Evolutionary conservation across 2,888 invertebrate species (phyloP).

Genomic region (Liopterus haemorrhoidalis): DNA sequence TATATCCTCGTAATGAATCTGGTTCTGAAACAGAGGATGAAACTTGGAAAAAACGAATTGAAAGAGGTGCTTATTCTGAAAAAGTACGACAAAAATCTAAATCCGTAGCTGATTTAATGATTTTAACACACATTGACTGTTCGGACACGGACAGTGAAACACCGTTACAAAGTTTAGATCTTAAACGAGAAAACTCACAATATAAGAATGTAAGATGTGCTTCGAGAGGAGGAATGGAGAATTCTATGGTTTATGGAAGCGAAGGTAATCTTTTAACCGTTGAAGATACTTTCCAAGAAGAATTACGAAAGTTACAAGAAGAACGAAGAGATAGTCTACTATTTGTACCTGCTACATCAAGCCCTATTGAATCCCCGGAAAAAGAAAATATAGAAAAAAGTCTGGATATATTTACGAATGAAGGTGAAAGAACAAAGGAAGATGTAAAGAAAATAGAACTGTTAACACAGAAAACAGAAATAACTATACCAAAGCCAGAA

Average conservation of each 20-base stretch:
- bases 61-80: conserved; percentile 54
- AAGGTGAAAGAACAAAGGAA: background rate
- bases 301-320: conserved; percentile 48
- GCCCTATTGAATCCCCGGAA: conserved; percentile 13
- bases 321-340: conserved; percentile 44
- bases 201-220: conserved; percentile 44
- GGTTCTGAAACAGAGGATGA: conserved; percentile 60
- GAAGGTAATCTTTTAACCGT: conserved; percentile 53
- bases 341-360: conserved; percentile 44
- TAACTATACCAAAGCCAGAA: conserved; percentile 2
- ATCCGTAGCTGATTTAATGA: conserved; percentile 62
- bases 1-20: conserved; percentile 42
- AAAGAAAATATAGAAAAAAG: background rate
- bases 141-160: conserved; percentile 56
- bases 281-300: conserved; percentile 52
- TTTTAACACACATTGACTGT: conserved; percentile 59
- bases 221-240: conserved; percentile 41
- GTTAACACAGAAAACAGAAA: background rate
- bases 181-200: conserved; percentile 39
- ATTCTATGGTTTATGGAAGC: conserved; percentile 47
- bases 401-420: background rate
- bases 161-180: conserved; percentile 43
- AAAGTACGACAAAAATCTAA: conserved; percentile 61
- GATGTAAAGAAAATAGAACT: background rate
- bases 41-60: conserved; percentile 55